Evolutionary conservation across 2,797 vertebrate species (phyloP).

Genomic region (Bryconaethiops microstoma): DNA sequence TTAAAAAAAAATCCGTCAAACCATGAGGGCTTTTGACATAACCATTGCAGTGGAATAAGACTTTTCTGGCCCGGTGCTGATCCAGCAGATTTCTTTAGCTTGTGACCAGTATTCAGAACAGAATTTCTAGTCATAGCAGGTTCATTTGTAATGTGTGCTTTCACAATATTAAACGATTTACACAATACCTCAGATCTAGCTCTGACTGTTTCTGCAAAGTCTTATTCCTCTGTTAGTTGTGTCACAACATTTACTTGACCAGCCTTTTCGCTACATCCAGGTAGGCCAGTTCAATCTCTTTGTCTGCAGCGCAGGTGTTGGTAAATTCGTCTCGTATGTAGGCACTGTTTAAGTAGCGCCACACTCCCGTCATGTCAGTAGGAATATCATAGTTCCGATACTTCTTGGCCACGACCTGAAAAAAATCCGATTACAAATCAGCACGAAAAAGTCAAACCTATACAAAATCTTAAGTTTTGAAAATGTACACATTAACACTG

Average conservation of each 20-base stretch:
- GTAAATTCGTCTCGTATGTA: constrained; percentile 91
- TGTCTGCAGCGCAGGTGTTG: constrained; percentile 92
- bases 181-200: not conserved
- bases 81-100: constrained; percentile 26
- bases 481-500: too few relatives aligned
- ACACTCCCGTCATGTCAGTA: constrained; percentile 85
- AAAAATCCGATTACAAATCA: not conserved
- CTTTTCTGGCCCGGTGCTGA: constrained; percentile 5
- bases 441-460: not conserved
- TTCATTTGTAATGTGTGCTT: constrained; percentile 19
- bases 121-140: constrained; percentile 1
- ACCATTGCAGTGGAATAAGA: constrained; percentile 14
- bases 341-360: constrained; percentile 91
- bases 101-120: constrained; percentile 12
- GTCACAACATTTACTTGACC: constrained; percentile 75
- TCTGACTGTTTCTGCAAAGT: constrained; percentile 30
- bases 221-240: constrained; percentile 20
- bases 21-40: not conserved
- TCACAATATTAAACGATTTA: constrained; percentile 15
- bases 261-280: constrained; percentile 90
- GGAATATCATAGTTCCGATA: constrained; percentile 95
- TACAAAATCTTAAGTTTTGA: not conserved
- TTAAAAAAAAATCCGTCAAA: not conserved
- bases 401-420: constrained; percentile 91
- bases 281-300: constrained; percentile 92